Base-by-base conservation (phyloP, 30 jellyfish, hydroid and myxozoan species). In the Clytia hemisphaerica region DNA sequence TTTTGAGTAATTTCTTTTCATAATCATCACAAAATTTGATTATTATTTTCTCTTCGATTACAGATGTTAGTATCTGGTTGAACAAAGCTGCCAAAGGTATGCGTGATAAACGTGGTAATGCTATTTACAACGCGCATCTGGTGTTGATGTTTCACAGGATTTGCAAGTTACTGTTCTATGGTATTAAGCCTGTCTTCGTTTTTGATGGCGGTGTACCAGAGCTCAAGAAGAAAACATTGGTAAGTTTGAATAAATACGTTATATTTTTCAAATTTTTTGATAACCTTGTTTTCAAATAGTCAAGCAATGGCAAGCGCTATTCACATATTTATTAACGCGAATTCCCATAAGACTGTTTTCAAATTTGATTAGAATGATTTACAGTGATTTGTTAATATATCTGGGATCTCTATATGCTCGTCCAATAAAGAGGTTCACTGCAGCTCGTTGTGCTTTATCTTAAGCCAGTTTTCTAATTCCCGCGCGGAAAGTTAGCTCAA, bases 131-230 rank as follows among this genome's bases (percentile, higher is more conserved):
- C 75, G 97, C 93, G 38, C 97, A 88, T 71, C 76, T 88, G 5
- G 77, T 88, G n/a, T 60, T 79, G 34, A 75, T 88, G 79, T 80
- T 88, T 72, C 93, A 88, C 29, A 88, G 97, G 1, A 62, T 88
- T 51, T 88, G 97, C 77, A 79, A 80, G 42, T 73, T 88, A 68
- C 71, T 88, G 71, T 79, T 79, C 54, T 80, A 79, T 45, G 82
- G 82, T 37, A 72, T 88, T 42, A 79, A 69, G 54, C 97, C 97
- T 24, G 78, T 88, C 4, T 88, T 88, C 71, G 94, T 88, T 36
- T 88, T 88, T 79, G 97, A 88, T 88, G 97, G 97, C 36, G 93
- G 88, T 25, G 97, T 80, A 1, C 97, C 97, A 22, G 94, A 79
- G 36, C 72, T 88, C 37, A 88, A 88, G 72, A 79, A 88, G 68